These are phyloP conservation scores for Thelaira solivaga DNA, from an alignment of 2,888 invertebrate genomes.

Conservation along the genomic window DNA sequence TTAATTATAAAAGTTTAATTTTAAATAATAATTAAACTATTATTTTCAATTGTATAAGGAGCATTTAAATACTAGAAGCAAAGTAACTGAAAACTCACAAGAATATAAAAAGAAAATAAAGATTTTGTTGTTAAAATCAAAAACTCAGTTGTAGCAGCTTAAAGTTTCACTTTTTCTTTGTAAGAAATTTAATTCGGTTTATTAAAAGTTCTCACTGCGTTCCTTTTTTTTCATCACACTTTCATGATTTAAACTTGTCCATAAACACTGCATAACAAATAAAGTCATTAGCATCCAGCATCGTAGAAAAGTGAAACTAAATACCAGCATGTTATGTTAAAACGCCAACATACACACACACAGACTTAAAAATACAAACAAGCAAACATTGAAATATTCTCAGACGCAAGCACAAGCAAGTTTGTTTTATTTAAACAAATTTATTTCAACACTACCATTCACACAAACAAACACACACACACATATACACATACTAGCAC, in stretches of 20 bases:
- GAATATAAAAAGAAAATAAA: too few species aligned
- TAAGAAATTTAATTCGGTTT: constrained; percentile 38
- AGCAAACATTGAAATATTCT: not conserved
- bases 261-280: constrained; percentile 50
- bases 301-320: constrained; percentile 52
- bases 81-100: too few species aligned
- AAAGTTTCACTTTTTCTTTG: constrained; percentile 51
- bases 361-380: not conserved
- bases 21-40: too few species aligned
- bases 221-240: constrained; percentile 11
- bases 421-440: constrained; percentile 16
- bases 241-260: constrained; percentile 39
- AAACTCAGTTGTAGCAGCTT: too few species aligned
- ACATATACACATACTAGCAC: not conserved
- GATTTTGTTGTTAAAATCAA: too few species aligned
- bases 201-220: not conserved
- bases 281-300: constrained; percentile 52
- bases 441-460: not conserved
- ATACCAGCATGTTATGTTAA: constrained; percentile 30
- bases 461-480: not conserved
- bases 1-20: too few species aligned
- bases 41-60: too few species aligned
- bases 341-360: not conserved
- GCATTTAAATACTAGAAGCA: too few species aligned
- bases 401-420: not conserved